phyloP scores from a whole-genome alignment of 2,113 vertebrate species.

The Sardina pilchardus region DNA sequence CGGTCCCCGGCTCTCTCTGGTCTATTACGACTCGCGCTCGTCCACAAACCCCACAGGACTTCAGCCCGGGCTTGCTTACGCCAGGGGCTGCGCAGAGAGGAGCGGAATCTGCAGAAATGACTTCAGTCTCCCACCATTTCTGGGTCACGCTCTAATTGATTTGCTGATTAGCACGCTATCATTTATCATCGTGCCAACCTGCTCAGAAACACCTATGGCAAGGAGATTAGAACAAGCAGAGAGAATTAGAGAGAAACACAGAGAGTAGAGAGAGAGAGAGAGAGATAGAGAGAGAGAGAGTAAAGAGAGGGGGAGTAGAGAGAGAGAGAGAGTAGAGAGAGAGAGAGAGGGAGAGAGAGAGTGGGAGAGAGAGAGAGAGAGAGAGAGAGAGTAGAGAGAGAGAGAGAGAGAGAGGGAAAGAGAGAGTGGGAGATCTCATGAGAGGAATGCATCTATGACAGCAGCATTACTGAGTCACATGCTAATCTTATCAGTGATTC shows the following conservation, averaged over 20 bases:
- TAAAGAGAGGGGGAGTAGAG: not conserved
- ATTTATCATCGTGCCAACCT: conserved; percentile 67
- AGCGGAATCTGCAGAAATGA: conserved; percentile 67
- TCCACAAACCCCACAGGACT: conserved; percentile 44
- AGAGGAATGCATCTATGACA: conserved; percentile 7
- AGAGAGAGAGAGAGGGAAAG: not conserved
- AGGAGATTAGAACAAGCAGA: conserved; percentile 38
- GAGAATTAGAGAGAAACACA: conserved; percentile 17
- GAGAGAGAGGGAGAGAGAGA: not conserved
- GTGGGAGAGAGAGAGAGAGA: conserved; percentile 15
- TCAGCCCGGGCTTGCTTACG: conserved; percentile 50
- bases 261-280: not conserved
- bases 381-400: not conserved
- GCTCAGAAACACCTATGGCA: conserved; percentile 57
- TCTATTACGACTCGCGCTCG: conserved; percentile 58
- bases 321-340: too few relatives aligned
- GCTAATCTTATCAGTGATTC: conserved; percentile 11
- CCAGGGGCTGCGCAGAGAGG: conserved; percentile 56
- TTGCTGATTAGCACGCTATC: conserved; percentile 81
- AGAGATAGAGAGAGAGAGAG: not conserved
- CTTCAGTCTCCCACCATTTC: conserved; percentile 82
- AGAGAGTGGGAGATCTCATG: not conserved
- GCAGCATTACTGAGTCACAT: not conserved
- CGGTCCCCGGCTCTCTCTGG: conserved; percentile 57
- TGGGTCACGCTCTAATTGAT: conserved; percentile 93